Percentiles rank a stretch among this genome's conserved stretches.
These are phyloP conservation scores for Pseudococcus longispinus DNA, from an alignment of 2,888 invertebrate genomes.

Conservation along the genomic window DNA sequence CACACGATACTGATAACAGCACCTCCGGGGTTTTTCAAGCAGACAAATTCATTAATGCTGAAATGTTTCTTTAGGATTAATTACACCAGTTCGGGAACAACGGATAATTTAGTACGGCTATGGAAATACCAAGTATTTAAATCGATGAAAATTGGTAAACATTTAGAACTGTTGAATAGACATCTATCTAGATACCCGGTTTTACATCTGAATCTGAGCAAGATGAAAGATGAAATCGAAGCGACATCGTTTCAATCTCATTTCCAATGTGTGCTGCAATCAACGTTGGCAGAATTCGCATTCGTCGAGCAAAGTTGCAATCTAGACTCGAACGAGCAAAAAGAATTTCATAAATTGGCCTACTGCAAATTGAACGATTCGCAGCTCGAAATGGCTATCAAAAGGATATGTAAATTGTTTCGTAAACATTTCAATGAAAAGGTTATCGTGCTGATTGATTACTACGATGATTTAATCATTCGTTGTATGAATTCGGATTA, in stretches of 20 bases:
- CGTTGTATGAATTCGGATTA: not conserved
- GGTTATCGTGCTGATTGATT: not conserved
- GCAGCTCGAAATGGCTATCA: not conserved
- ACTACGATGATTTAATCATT: not conserved
- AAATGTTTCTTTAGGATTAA: not conserved
- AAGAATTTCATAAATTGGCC: not conserved
- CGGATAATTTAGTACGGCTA: not conserved
- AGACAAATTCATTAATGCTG: not conserved
- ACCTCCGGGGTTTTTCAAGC: not conserved
- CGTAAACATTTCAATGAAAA: not conserved
- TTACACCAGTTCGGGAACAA: not conserved
- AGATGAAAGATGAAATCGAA: not conserved
- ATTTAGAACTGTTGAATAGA: not conserved
- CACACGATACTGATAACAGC: not conserved
- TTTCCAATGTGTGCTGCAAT: not conserved
- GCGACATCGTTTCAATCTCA: not conserved
- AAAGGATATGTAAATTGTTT: not conserved
- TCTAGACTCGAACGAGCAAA: not conserved
- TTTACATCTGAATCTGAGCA: not conserved
- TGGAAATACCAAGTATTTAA: not conserved
- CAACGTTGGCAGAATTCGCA: not conserved
- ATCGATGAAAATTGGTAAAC: not conserved
- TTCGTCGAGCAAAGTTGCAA: not conserved
- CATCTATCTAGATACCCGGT: slow-evolving; percentile 8
- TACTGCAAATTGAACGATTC: not conserved